Conservation (phyloP, 2,113 vertebrate genomes). For the Neogobius melanostomus region DNA sequence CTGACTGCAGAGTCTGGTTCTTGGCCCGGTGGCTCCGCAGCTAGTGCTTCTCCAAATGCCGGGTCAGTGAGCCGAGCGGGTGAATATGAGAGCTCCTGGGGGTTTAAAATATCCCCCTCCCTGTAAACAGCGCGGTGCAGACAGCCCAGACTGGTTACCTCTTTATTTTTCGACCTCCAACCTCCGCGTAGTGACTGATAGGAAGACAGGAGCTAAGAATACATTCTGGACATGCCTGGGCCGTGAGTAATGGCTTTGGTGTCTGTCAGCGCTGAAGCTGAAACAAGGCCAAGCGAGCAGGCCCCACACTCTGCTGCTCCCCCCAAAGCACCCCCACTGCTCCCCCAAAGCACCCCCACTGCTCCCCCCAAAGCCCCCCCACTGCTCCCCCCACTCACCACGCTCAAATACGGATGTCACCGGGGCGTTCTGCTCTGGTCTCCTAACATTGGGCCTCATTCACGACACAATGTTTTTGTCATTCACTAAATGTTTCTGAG, state of each 20-base stretch:
- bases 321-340: neutral
- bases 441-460: slow-evolving; percentile 25
- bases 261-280: slow-evolving; percentile 66
- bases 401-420: slow-evolving; percentile 77
- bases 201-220: slow-evolving; percentile 80
- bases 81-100: slow-evolving; percentile 75
- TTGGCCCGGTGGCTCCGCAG: slow-evolving; percentile 29
- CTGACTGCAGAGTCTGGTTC: slow-evolving; percentile 14
- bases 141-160: slow-evolving; percentile 76
- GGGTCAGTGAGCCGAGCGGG: slow-evolving; percentile 67
- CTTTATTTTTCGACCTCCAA: slow-evolving; percentile 88
- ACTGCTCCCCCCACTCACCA: slow-evolving; percentile 30
- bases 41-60: slow-evolving; percentile 70
- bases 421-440: slow-evolving; percentile 71
- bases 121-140: slow-evolving; percentile 76
- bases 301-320: slow-evolving; percentile 42
- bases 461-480: slow-evolving; percentile 48
- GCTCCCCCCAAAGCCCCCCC: slow-evolving; percentile 37
- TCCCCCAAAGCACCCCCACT: slow-evolving; percentile 24
- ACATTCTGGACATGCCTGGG: slow-evolving; percentile 81
- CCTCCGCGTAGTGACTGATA: slow-evolving; percentile 80
- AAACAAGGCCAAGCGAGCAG: slow-evolving; percentile 74
- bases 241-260: slow-evolving; percentile 82
- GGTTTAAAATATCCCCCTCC: slow-evolving; percentile 70
- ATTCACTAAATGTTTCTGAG: no score